Conservation (phyloP, 53 echinoderm and acorn worm species). For the Echinometra lucunter region DNA sequence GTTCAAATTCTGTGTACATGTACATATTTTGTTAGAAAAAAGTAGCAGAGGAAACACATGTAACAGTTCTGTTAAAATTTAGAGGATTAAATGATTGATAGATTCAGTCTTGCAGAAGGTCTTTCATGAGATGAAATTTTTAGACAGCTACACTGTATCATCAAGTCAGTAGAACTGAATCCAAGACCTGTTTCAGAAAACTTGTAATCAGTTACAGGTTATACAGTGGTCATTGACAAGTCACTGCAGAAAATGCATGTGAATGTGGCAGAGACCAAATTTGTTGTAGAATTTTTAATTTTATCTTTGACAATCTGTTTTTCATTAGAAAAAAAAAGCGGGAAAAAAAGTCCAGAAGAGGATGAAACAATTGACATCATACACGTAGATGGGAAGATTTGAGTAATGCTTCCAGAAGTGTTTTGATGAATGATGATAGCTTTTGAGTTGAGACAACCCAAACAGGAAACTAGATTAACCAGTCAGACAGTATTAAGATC, state of each 20-base stretch:
- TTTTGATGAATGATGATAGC: background rate
- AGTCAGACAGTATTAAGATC: conserved; percentile 18
- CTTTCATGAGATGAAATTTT: background rate
- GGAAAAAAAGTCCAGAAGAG: too few relatives aligned
- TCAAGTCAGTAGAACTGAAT: too few relatives aligned
- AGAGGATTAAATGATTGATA: background rate
- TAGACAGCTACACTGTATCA: background rate
- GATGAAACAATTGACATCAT: background rate
- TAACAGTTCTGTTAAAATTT: background rate
- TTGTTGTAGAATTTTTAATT: too few relatives aligned
- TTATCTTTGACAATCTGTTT: too few relatives aligned
- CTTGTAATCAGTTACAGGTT: too few relatives aligned
- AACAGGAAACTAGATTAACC: conserved; percentile 29
- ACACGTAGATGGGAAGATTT: conserved; percentile 14
- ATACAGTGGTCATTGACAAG: too few relatives aligned
- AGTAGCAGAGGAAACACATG: background rate
- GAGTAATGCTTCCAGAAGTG: conserved; percentile 35
- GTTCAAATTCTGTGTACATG: too few relatives aligned
- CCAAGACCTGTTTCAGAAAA: too few relatives aligned
- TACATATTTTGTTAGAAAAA: background rate
- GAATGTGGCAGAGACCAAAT: too few relatives aligned
- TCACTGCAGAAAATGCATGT: too few relatives aligned
- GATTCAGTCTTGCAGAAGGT: background rate
- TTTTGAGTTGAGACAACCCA: conserved; percentile 11
- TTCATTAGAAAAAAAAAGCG: too few relatives aligned